phyloP scores from a whole-genome alignment of 2,888 invertebrate genomes.

The Pseudococcus jackbeardsleyi region DNA sequence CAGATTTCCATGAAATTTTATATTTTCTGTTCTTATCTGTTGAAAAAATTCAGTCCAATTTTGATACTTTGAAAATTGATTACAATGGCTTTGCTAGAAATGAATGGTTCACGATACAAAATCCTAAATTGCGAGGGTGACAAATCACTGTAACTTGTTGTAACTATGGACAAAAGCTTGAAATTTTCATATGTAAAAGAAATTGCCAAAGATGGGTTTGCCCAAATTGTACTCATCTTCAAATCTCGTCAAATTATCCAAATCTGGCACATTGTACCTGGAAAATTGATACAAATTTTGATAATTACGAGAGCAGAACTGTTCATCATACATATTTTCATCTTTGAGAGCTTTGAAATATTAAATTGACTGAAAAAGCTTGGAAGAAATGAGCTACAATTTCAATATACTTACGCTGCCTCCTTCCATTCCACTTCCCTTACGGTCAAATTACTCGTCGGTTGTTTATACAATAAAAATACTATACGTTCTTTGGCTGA shows the following conservation, averaged over 20 bases:
- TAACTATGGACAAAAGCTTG: not conserved
- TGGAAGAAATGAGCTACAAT: not conserved
- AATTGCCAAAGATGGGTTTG: conserved; percentile 19
- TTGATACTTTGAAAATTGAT: too few species aligned
- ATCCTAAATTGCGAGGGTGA: too few species aligned
- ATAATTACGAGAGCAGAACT: not conserved
- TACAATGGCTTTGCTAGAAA: too few species aligned
- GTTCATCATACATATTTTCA: not conserved
- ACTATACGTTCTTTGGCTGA: not conserved
- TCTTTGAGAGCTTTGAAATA: too few species aligned
- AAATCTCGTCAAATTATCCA: not conserved
- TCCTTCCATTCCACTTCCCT: conserved; percentile 9
- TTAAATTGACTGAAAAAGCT: too few species aligned
- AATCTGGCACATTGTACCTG: conserved; percentile 33
- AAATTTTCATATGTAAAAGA: conserved; percentile 2
- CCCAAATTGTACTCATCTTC: conserved; percentile 21
- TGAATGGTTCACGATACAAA: too few species aligned
- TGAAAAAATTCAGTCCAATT: too few species aligned
- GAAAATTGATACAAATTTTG: not conserved
- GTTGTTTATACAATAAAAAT: conserved; percentile 20
- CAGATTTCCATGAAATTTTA: too few species aligned
- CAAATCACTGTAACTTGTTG: too few species aligned
- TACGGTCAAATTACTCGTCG: not conserved
- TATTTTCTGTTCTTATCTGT: too few species aligned
- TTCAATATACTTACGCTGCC: conserved; percentile 16